Conservation (phyloP, 2,888 invertebrate species). For the Stegana nigrithorax region DNA sequence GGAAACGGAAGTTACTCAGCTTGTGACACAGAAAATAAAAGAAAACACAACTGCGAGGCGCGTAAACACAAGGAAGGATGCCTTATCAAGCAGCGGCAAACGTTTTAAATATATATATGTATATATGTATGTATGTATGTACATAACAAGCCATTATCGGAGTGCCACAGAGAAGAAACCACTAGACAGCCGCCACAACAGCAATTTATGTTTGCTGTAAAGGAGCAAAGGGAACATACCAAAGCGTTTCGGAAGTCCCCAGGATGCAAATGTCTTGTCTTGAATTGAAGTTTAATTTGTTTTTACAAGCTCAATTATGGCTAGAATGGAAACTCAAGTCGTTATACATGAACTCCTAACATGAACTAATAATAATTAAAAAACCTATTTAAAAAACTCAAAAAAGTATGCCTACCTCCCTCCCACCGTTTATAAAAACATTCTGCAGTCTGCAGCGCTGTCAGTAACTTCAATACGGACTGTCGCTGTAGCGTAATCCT, state of each 20-base stretch:
- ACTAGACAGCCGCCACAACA: conserved; percentile 31
- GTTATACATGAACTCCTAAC: too few relatives aligned
- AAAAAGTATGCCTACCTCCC: too few relatives aligned
- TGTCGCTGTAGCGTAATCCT: too few relatives aligned
- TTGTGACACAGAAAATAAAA: background rate
- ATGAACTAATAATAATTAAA: too few relatives aligned
- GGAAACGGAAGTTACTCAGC: conserved; percentile 28
- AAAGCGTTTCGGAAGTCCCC: background rate
- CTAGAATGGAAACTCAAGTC: conserved; percentile 36
- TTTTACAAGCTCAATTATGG: conserved; percentile 59
- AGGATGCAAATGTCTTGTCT: conserved; percentile 15
- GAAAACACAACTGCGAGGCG: background rate
- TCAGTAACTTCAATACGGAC: too few relatives aligned
- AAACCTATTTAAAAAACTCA: too few relatives aligned
- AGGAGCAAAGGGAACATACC: background rate
- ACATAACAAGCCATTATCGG: conserved; percentile 5
- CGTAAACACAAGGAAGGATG: conserved; percentile 16
- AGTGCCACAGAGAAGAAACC: conserved; percentile 24
- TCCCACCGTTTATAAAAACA: too few relatives aligned
- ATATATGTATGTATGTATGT: too few relatives aligned
- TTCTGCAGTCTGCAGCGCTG: too few relatives aligned
- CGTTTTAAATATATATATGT: too few relatives aligned
- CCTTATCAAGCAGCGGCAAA: conserved; percentile 13
- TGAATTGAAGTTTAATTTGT: conserved; percentile 66
- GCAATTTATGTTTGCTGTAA: background rate